These are phyloP conservation scores for Rhinolophus sinicus DNA, from an alignment of 2,113 vertebrate genomes.

Conservation along the genomic window DNA sequence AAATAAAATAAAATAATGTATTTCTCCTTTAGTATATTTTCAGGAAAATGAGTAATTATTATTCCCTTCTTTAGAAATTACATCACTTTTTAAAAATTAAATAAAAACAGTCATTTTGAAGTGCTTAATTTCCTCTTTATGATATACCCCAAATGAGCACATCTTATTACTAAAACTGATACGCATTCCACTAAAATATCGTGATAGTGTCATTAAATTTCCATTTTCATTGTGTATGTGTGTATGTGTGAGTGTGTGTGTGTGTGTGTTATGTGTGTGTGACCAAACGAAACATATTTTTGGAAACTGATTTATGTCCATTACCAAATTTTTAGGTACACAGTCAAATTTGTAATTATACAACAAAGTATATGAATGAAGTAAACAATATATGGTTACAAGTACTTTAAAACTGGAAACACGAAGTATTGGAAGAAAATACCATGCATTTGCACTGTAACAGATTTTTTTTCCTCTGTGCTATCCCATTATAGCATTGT, in stretches of 20 bases:
- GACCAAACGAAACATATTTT: not conserved
- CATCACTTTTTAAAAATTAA: not conserved
- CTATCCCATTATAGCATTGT: not conserved
- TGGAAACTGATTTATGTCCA: not conserved
- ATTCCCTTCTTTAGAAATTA: not conserved
- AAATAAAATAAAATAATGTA: not conserved
- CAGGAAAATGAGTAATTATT: not conserved
- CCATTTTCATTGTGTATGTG: not conserved
- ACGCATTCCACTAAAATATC: not conserved
- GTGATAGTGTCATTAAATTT: not conserved
- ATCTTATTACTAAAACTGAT: not conserved
- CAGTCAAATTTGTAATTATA: not conserved
- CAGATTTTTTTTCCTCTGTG: not conserved
- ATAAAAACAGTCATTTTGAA: not conserved
- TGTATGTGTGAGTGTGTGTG: fast-evolving
- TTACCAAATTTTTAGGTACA: not conserved
- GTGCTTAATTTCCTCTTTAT: not conserved
- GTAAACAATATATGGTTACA: not conserved
- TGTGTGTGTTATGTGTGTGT: not conserved
- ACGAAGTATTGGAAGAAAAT: not conserved
- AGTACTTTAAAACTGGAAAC: not conserved
- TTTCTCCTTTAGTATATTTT: not conserved
- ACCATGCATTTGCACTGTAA: not conserved
- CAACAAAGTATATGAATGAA: not conserved
- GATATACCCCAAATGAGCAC: not conserved